Conservation (phyloP, 2,888 invertebrate genomes). For the Mesorhabditis spiculigera region DNA sequence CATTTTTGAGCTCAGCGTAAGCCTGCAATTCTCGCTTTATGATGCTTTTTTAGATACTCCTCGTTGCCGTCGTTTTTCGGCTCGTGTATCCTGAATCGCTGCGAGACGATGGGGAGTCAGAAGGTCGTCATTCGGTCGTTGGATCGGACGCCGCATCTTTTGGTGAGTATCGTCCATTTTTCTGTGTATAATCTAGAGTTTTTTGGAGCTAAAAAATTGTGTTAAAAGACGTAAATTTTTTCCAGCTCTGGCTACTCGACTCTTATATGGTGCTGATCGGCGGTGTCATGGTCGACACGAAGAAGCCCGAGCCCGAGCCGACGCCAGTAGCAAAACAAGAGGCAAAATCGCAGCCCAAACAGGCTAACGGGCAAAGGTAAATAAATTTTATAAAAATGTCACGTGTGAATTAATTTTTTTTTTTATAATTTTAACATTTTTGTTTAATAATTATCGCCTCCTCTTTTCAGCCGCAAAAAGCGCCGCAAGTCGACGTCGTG, state of each 20-base stretch:
- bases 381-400: too few species aligned
- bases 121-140: constrained; percentile 46
- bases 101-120: constrained; percentile 42
- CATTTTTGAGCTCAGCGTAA: constrained; percentile 8
- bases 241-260: constrained; percentile 52
- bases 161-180: constrained; percentile 21
- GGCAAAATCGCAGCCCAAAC: too few species aligned
- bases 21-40: constrained; percentile 6
- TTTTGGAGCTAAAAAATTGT: not conserved
- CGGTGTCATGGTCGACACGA: constrained; percentile 7
- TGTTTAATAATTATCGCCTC: too few species aligned
- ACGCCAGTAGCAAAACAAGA: too few species aligned
- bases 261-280: constrained; percentile 39
- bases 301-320: too few species aligned
- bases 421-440: too few species aligned
- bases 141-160: constrained; percentile 32
- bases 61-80: constrained; percentile 41
- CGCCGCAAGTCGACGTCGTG: too few species aligned
- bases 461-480: too few species aligned
- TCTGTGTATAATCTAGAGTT: not conserved
- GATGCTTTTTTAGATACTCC: constrained; percentile 23
- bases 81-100: constrained; percentile 40
- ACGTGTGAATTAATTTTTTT: too few species aligned
- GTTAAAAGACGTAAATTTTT: not conserved
- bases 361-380: too few species aligned